A percentile compares a stretch with the other conserved stretches of the same genome.
Conservation (phyloP, 2,888 invertebrate species). For the Rambutsinella grinnellia region DNA sequence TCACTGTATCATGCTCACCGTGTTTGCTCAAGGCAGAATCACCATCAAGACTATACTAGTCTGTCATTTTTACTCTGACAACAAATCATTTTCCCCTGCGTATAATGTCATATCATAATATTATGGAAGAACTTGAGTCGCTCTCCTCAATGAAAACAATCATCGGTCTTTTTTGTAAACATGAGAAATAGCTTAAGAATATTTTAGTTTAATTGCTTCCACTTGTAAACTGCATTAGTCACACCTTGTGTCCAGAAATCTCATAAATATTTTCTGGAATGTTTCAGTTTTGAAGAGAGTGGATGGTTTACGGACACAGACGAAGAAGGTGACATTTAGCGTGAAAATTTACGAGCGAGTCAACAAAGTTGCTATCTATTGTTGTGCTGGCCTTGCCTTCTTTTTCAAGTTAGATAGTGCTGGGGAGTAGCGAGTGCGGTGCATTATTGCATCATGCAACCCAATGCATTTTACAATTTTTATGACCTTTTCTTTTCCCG, state of each 20-base stretch:
- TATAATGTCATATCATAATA: not conserved
- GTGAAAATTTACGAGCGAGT: slow-evolving; percentile 29
- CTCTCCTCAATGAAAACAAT: not conserved
- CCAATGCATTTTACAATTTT: slow-evolving; percentile 4
- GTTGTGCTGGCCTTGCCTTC: not conserved
- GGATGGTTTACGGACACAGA: not conserved
- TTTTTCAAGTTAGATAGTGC: not conserved
- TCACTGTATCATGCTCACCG: not conserved
- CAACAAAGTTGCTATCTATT: not conserved
- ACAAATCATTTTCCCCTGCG: not conserved
- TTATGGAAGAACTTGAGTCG: not conserved
- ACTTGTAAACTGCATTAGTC: not conserved
- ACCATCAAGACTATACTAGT: not conserved
- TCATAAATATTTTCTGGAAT: not conserved
- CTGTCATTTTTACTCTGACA: not conserved
- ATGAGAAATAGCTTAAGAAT: not conserved
- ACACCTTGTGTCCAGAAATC: not conserved
- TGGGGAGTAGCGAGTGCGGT: slow-evolving; percentile 1
- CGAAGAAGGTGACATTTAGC: slow-evolving; percentile 28
- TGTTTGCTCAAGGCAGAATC: slow-evolving; percentile 42
- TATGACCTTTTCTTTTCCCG: slow-evolving; percentile 7
- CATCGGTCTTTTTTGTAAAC: not conserved
- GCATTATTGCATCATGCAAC: not conserved
- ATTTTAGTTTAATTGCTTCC: not conserved
- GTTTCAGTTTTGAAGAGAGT: not conserved